Conservation (phyloP, 2,888 invertebrate species). For the Therioaphis trifolii region DNA sequence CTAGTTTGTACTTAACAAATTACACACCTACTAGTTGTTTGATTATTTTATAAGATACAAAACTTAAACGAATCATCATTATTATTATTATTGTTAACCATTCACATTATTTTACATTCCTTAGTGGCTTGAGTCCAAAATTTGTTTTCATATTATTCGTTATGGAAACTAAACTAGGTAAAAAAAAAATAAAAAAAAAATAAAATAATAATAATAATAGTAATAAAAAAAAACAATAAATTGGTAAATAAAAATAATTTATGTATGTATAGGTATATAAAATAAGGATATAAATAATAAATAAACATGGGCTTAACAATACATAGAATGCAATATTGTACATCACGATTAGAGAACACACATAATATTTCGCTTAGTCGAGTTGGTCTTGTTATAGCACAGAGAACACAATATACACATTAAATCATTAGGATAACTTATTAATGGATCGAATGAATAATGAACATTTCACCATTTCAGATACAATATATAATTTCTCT, state of each 20-base stretch:
- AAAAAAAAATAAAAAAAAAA: slow-evolving; percentile 10
- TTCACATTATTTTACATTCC: slow-evolving; percentile 8
- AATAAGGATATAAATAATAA: slow-evolving; percentile 39
- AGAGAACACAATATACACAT: not conserved
- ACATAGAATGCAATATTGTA: slow-evolving; percentile 3
- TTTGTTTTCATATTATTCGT: slow-evolving; percentile 17
- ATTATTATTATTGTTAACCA: slow-evolving; percentile 46
- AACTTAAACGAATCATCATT: slow-evolving; percentile 18
- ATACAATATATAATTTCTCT: slow-evolving; percentile 20
- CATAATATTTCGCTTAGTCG: slow-evolving; percentile 28
- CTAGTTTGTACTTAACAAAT: slow-evolving; percentile 22
- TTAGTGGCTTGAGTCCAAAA: slow-evolving; percentile 28
- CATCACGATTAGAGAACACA: slow-evolving; percentile 36
- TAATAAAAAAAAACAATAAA: slow-evolving; percentile 38
- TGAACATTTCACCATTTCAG: not conserved
- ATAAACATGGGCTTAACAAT: slow-evolving; percentile 37
- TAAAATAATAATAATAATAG: slow-evolving; percentile 32
- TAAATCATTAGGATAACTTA: not conserved
- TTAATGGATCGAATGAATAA: slow-evolving; percentile 8
- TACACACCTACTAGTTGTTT: slow-evolving; percentile 37
- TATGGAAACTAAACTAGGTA: slow-evolving; percentile 11
- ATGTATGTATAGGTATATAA: slow-evolving; percentile 29
- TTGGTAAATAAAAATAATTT: slow-evolving; percentile 50
- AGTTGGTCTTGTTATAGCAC: slow-evolving; percentile 39
- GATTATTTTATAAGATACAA: slow-evolving; percentile 29